phyloP scores from a whole-genome alignment of 2,113 vertebrate genomes.

The Petaurus breviceps region DNA sequence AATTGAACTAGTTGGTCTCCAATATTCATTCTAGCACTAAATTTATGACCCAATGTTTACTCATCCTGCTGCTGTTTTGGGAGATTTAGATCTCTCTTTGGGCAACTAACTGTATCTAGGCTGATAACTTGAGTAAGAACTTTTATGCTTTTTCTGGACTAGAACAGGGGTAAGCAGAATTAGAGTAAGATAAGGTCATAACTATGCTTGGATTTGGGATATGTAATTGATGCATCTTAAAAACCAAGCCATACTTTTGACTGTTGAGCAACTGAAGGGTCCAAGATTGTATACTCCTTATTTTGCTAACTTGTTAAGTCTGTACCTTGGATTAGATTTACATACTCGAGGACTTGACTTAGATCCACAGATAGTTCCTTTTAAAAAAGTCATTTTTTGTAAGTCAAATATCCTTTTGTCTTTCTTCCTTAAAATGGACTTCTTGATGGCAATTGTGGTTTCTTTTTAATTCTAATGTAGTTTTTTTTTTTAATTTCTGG shows the following conservation, averaged over 20 bases:
- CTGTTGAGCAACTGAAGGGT: not conserved
- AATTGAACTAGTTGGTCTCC: not conserved
- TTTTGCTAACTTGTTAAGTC: constrained; percentile 29
- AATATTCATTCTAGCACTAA: not conserved
- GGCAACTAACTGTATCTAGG: constrained; percentile 61
- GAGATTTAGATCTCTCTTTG: constrained; percentile 73
- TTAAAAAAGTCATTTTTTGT: not conserved
- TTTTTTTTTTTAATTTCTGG: not conserved
- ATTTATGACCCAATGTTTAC: constrained; percentile 12
- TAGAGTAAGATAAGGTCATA: constrained; percentile 8
- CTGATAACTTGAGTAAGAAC: constrained; percentile 64
- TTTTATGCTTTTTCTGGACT: constrained; percentile 68
- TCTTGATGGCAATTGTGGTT: not conserved
- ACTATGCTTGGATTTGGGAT: constrained; percentile 71
- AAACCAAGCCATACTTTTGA: constrained; percentile 3
- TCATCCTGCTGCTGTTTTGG: constrained; percentile 55
- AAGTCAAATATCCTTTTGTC: not conserved
- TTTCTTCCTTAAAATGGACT: constrained; percentile 47
- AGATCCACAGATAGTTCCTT: not conserved
- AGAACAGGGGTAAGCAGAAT: constrained; percentile 55
- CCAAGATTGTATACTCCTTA: not conserved
- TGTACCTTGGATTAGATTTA: not conserved
- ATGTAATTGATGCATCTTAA: constrained; percentile 63
- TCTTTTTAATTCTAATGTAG: constrained; percentile 14
- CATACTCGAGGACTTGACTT: constrained; percentile 54